phyloP scores from a whole-genome alignment of 2,113 vertebrate species.

The Raja brachyura region DNA sequence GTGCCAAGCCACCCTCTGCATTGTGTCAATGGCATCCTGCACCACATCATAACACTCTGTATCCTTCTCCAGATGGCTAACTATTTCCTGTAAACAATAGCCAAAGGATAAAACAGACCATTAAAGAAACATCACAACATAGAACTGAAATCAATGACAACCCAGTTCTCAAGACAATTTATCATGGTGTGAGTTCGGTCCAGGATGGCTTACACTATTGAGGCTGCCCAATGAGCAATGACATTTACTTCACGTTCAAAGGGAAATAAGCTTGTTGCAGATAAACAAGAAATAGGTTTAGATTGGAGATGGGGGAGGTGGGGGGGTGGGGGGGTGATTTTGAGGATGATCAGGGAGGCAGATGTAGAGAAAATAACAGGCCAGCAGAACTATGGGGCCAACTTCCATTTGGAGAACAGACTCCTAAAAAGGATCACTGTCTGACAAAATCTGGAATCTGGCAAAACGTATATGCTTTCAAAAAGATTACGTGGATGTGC shows the following conservation, averaged over 20 bases:
- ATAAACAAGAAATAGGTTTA: too few relatives aligned
- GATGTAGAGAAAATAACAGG: background rate
- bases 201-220: background rate
- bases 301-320: too few relatives aligned
- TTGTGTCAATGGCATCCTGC: slow-evolving; percentile 92
- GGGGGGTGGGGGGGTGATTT: too few relatives aligned
- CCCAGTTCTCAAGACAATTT: background rate
- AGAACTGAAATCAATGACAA: background rate
- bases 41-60: slow-evolving; percentile 90
- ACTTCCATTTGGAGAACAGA: background rate
- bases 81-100: slow-evolving; percentile 74
- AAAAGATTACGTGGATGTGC: too few relatives aligned
- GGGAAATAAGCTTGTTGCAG: too few relatives aligned
- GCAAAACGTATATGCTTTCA: background rate
- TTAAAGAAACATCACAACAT: background rate
- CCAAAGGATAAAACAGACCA: background rate
- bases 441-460: background rate
- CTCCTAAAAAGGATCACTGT: background rate
- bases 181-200: background rate
- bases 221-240: background rate
- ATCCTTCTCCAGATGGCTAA: slow-evolving; percentile 91
- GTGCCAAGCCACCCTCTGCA: slow-evolving; percentile 97
- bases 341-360: too few relatives aligned
- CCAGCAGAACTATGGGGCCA: too few relatives aligned
- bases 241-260: background rate